Evolutionary conservation across 2,888 invertebrate genomes (phyloP).

Genomic region (Gisinianus flammeolus): DNA sequence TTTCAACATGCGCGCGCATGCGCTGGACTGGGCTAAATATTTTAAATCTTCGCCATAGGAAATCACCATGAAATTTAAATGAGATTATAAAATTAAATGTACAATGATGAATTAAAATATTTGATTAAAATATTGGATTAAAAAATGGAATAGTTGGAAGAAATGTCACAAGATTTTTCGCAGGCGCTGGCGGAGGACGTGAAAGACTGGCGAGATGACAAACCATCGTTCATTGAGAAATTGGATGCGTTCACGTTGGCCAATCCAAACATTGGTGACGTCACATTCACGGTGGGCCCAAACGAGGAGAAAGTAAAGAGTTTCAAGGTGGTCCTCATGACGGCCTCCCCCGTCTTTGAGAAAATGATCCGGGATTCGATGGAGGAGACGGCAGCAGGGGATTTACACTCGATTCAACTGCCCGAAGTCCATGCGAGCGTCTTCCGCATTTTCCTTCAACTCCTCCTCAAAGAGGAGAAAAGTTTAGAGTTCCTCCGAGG

Average conservation of each 20-base stretch:
- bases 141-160: no score
- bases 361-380: neutral
- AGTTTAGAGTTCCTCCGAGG: neutral
- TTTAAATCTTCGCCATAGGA: no score
- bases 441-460: neutral
- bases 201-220: neutral
- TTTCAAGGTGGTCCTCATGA: neutral
- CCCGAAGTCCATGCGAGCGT: neutral
- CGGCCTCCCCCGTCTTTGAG: neutral
- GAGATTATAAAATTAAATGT: no score
- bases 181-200: no score
- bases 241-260: neutral
- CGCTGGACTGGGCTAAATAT: no score
- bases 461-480: neutral
- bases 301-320: neutral
- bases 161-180: no score
- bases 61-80: no score
- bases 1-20: no score
- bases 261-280: neutral
- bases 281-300: neutral
- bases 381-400: neutral
- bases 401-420: neutral
- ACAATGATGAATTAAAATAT: no score
- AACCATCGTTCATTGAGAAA: neutral
- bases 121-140: no score